phyloP scores from a whole-genome alignment of 2,797 vertebrate genomes.

The Falco columbarius region DNA sequence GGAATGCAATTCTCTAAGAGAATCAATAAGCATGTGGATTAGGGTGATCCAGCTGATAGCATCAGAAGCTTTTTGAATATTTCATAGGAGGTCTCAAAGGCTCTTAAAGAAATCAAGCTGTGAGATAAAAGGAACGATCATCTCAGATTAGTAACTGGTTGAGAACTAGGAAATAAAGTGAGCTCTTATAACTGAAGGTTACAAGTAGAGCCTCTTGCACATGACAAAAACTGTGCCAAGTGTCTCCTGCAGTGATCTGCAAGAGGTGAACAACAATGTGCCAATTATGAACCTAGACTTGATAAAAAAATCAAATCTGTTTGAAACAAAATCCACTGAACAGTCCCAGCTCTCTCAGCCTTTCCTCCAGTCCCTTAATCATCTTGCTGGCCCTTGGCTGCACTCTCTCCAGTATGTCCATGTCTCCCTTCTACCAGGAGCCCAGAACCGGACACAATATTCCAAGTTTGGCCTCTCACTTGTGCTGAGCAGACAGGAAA shows the following conservation, averaged over 20 bases:
- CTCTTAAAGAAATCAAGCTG: slow-evolving; percentile 24
- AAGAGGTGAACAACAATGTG: background rate
- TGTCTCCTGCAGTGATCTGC: background rate
- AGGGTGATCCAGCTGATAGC: background rate
- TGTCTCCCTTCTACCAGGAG: background rate
- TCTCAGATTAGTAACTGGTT: background rate
- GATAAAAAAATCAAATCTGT: background rate
- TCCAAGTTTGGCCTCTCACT: background rate
- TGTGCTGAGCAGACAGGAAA: background rate
- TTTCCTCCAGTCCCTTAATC: background rate
- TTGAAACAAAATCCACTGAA: background rate
- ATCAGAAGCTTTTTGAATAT: background rate
- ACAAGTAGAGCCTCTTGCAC: background rate
- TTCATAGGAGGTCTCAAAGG: background rate
- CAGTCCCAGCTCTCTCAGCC: background rate
- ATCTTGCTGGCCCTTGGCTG: background rate
- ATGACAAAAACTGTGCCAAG: background rate
- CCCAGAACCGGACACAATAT: background rate
- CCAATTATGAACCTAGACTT: background rate
- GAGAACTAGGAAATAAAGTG: background rate
- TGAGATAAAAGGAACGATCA: background rate
- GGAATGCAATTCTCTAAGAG: background rate
- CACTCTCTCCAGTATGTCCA: background rate
- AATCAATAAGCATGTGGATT: slow-evolving; percentile 26
- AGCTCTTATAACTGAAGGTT: background rate